A percentile compares a stretch with the other conserved stretches of the same genome.
Conservation (phyloP, 2,113 vertebrate genomes). For the Corythoichthys intestinalis region DNA sequence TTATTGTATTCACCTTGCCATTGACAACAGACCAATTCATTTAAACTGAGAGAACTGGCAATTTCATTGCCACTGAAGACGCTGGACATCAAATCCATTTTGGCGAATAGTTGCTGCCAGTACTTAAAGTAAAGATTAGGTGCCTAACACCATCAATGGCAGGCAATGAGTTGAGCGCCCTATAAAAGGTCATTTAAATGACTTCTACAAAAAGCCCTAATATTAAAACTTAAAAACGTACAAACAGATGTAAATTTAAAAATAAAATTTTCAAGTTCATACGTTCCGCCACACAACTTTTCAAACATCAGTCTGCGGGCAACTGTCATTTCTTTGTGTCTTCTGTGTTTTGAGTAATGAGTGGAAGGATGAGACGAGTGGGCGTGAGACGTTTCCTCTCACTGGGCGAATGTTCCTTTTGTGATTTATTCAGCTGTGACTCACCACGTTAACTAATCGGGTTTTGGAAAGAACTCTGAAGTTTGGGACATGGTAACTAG, state of each 20-base stretch:
- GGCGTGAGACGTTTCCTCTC: conserved; percentile 5
- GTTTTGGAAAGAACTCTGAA: not conserved
- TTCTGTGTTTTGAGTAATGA: not conserved
- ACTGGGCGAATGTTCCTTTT: not conserved
- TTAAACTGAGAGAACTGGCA: too few relatives aligned
- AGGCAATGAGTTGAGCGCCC: too few relatives aligned
- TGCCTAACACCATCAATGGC: too few relatives aligned
- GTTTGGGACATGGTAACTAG: not conserved
- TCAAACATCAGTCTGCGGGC: not conserved
- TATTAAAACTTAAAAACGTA: not conserved
- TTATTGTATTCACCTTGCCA: too few relatives aligned
- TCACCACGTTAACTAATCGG: not conserved
- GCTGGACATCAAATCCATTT: too few relatives aligned
- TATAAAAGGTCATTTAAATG: not conserved
- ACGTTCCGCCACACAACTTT: not conserved
- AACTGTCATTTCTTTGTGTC: not conserved
- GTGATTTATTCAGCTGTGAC: not conserved
- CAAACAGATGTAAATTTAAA: too few relatives aligned
- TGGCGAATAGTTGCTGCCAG: too few relatives aligned
- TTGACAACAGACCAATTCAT: too few relatives aligned
- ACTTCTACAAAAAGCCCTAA: too few relatives aligned
- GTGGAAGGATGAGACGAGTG: conserved; percentile 2
- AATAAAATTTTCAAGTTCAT: not conserved
- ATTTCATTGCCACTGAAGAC: too few relatives aligned
- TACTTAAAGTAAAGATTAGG: too few relatives aligned